phyloP scores from a whole-genome alignment of 2,113 vertebrate genomes.

The Saccopteryx bilineata region DNA sequence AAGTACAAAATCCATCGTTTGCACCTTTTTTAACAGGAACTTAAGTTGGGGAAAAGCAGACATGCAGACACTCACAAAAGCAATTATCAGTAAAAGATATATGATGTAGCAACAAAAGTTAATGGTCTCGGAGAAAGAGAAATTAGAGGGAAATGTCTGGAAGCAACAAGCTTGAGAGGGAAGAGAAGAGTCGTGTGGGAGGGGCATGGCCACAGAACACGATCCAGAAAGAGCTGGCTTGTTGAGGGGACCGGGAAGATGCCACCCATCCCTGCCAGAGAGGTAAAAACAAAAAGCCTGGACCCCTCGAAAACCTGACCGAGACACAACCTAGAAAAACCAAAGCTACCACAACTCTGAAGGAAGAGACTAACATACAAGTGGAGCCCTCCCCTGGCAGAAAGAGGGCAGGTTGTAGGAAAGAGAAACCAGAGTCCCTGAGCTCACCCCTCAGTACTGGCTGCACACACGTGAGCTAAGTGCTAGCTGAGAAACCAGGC shows the following conservation, averaged over 20 bases:
- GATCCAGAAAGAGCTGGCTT: too few species aligned
- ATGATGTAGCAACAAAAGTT: neutral
- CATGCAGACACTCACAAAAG: neutral
- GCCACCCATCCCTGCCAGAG: rapidly evolving
- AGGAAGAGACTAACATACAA: neutral
- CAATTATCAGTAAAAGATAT: neutral
- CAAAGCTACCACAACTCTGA: neutral
- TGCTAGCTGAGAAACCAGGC: neutral
- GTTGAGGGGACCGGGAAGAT: neutral
- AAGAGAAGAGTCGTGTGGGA: neutral
- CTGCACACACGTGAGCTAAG: rapidly evolving
- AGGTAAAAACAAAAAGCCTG: neutral
- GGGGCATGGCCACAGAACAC: neutral
- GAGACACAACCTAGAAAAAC: neutral
- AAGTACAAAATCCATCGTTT: neutral
- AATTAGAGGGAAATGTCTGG: neutral
- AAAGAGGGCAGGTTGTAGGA: neutral
- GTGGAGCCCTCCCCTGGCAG: neutral
- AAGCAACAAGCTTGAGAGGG: neutral
- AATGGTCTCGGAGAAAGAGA: neutral
- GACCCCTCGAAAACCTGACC: neutral
- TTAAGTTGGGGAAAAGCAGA: neutral
- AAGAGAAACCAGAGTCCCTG: neutral
- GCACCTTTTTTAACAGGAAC: neutral
- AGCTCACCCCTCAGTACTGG: rapidly evolving